Conservation (phyloP, 2,888 invertebrate genomes). For the Cacoxenus indagator region DNA sequence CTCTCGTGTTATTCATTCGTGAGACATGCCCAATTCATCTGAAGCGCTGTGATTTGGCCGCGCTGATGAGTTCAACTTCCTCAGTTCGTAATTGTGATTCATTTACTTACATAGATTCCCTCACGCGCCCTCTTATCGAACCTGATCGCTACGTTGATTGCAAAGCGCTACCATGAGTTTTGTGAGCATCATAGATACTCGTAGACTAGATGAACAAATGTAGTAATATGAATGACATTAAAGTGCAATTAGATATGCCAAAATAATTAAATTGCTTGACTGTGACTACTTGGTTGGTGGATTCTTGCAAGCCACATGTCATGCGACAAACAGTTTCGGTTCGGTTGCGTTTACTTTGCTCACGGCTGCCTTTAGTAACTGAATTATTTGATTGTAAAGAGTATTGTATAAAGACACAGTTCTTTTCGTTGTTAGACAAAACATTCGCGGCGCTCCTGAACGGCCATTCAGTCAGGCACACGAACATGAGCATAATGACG, state of each 20-base stretch:
- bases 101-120: too few relatives aligned
- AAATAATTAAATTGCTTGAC: slow-evolving; percentile 50
- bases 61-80: too few relatives aligned
- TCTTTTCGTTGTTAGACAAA: slow-evolving; percentile 5
- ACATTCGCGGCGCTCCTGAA: slow-evolving; percentile 27
- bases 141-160: too few relatives aligned
- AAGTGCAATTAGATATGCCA: slow-evolving; percentile 53
- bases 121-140: too few relatives aligned
- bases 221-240: slow-evolving; percentile 19
- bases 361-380: slow-evolving; percentile 3
- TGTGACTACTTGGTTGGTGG: neutral
- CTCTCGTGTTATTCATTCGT: too few relatives aligned
- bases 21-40: too few relatives aligned
- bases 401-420: neutral
- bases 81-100: too few relatives aligned
- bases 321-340: slow-evolving; percentile 46
- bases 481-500: slow-evolving; percentile 32
- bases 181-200: neutral
- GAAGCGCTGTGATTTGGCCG: too few relatives aligned
- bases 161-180: neutral
- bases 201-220: neutral
- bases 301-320: neutral
- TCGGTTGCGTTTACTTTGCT: slow-evolving; percentile 36
- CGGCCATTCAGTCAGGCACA: neutral
- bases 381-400: neutral